A percentile compares a stretch with the other conserved stretches of the same genome.
Conservation (phyloP, 2,113 vertebrate genomes). For the Rhinogobius similis region DNA sequence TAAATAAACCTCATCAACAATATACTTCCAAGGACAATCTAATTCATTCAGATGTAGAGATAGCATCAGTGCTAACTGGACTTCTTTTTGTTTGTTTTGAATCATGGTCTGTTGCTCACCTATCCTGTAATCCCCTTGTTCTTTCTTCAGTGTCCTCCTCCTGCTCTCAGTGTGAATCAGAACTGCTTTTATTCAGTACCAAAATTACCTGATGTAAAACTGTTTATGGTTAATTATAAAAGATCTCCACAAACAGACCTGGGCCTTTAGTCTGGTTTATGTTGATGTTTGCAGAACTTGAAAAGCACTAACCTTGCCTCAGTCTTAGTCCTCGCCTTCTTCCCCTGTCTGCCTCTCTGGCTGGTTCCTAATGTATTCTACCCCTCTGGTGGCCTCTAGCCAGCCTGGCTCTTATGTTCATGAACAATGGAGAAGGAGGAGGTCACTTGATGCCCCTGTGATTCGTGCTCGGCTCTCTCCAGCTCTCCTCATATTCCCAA, state of each 20-base stretch:
- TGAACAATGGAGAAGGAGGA: constrained; percentile 71
- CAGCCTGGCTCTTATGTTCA: constrained; percentile 62
- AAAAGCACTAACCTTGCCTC: constrained; percentile 14
- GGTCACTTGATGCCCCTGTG: constrained; percentile 70
- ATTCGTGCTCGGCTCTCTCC: constrained; percentile 54
- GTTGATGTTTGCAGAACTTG: constrained; percentile 22
- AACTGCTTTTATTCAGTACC: constrained; percentile 1
- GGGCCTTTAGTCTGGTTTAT: constrained; percentile 7
- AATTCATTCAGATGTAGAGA: background rate
- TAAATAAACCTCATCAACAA: background rate
- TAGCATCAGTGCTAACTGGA: background rate
- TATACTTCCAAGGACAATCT: background rate
- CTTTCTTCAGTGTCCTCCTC: too few species aligned
- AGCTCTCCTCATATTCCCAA: constrained; percentile 57
- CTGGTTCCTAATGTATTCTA: constrained; percentile 66
- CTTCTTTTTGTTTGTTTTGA: too few species aligned
- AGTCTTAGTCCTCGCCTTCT: constrained; percentile 19
- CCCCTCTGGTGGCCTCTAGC: constrained; percentile 67
- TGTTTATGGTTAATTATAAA: background rate
- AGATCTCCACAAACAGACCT: background rate
- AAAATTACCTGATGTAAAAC: background rate
- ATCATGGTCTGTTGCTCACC: too few species aligned
- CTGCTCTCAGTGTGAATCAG: constrained; percentile 11
- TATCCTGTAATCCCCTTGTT: too few species aligned
- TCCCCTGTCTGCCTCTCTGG: constrained; percentile 22